Evolutionary conservation across 2,888 invertebrate genomes (phyloP).

Genomic region (Pheosia gnoma): DNA sequence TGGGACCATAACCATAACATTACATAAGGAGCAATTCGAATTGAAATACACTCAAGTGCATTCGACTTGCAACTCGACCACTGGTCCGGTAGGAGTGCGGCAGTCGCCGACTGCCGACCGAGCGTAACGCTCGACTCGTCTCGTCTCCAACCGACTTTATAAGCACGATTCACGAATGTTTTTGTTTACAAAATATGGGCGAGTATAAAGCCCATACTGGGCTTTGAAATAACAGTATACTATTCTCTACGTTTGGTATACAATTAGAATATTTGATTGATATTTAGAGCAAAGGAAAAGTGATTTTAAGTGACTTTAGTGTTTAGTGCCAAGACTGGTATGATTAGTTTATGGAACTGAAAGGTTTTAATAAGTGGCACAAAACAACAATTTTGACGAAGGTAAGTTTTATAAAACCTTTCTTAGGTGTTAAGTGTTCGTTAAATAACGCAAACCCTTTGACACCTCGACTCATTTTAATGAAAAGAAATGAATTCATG

Average conservation of each 20-base stretch:
- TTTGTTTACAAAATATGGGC: slow-evolving; percentile 37
- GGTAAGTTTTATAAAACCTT: neutral
- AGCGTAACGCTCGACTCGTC: slow-evolving; percentile 24
- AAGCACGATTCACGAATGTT: slow-evolving; percentile 18
- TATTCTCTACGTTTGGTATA: neutral
- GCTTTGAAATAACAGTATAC: neutral
- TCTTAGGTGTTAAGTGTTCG: neutral
- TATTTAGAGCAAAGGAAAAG: neutral
- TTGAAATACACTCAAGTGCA: slow-evolving; percentile 17
- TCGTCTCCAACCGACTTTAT: neutral
- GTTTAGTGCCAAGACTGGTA: neutral
- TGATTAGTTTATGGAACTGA: slow-evolving; percentile 2
- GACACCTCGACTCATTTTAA: too few species aligned
- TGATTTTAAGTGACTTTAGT: neutral
- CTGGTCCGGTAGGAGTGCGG: slow-evolving; percentile 20
- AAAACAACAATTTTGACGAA: neutral
- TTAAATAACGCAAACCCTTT: too few species aligned
- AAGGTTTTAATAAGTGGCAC: neutral
- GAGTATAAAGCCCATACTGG: neutral
- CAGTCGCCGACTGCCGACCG: slow-evolving; percentile 29
- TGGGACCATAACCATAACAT: neutral
- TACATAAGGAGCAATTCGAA: slow-evolving; percentile 2
- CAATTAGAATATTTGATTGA: neutral
- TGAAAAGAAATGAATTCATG: too few species aligned
- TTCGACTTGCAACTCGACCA: slow-evolving; percentile 25